Conservation (phyloP, 2,888 invertebrate species). For the Drosophila multiciliata region DNA sequence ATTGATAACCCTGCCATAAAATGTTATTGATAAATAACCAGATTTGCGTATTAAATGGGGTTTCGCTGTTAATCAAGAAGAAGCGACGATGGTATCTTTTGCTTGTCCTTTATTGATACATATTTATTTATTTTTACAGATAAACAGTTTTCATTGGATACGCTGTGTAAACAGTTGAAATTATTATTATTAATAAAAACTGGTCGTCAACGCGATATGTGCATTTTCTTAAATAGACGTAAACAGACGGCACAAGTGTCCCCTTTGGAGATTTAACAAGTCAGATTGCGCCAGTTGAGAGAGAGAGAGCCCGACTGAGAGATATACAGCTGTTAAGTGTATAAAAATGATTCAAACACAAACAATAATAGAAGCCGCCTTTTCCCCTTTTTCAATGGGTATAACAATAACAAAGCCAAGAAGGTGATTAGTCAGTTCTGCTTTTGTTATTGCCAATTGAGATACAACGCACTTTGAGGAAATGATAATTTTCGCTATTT, state of each 20-base stretch:
- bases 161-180: neutral
- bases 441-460: conserved; percentile 14
- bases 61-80: neutral
- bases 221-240: neutral
- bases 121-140: neutral
- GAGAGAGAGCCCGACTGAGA: neutral
- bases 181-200: neutral
- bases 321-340: neutral
- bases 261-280: neutral
- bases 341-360: neutral
- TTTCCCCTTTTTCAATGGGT: neutral
- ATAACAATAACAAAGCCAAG: neutral
- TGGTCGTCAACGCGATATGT: neutral
- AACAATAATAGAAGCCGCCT: neutral
- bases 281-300: neutral
- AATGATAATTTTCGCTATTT: conserved; percentile 37
- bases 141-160: neutral
- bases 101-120: neutral
- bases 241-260: neutral
- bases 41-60: neutral
- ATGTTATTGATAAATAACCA: neutral
- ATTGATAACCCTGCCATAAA: neutral
- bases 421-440: conserved; percentile 4
- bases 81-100: neutral
- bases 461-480: conserved; percentile 25